phyloP scores from a whole-genome alignment of 30 jellyfish, hydroid and myxozoan genomes.

The Mastigias papua region DNA sequence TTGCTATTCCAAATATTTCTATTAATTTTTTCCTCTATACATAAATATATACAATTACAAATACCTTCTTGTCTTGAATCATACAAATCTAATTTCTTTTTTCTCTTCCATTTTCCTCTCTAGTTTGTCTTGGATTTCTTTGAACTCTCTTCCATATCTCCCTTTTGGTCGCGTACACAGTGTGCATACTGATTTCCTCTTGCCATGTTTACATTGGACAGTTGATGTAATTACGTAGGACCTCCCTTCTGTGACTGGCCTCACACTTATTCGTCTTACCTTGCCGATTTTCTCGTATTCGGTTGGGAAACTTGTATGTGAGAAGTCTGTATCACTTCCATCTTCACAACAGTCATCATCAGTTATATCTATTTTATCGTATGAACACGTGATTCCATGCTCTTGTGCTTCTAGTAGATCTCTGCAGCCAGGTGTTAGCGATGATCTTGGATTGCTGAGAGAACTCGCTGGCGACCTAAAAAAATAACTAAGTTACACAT shows the following conservation, averaged over 20 bases:
- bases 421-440: background rate
- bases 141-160: conserved; percentile 57
- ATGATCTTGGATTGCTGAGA: background rate
- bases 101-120: conserved; percentile 1
- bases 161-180: conserved; percentile 64
- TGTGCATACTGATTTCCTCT: conserved; percentile 16
- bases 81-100: background rate
- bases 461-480: background rate
- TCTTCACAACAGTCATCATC: conserved; percentile 10
- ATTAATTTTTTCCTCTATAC: too few relatives aligned
- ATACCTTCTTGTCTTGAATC: background rate
- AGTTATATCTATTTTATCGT: background rate
- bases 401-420: background rate
- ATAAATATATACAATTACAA: too few relatives aligned
- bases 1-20: too few relatives aligned
- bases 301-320: background rate
- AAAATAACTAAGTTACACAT: background rate
- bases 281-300: conserved; percentile 12
- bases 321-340: background rate
- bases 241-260: conserved; percentile 13
- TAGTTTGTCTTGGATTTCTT: conserved; percentile 6
- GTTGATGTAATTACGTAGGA: background rate
- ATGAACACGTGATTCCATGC: background rate
- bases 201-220: conserved; percentile 37
- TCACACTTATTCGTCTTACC: conserved; percentile 13